Evolutionary conservation across 2,113 vertebrate species (phyloP).

Genomic region (Microcebus murinus): DNA sequence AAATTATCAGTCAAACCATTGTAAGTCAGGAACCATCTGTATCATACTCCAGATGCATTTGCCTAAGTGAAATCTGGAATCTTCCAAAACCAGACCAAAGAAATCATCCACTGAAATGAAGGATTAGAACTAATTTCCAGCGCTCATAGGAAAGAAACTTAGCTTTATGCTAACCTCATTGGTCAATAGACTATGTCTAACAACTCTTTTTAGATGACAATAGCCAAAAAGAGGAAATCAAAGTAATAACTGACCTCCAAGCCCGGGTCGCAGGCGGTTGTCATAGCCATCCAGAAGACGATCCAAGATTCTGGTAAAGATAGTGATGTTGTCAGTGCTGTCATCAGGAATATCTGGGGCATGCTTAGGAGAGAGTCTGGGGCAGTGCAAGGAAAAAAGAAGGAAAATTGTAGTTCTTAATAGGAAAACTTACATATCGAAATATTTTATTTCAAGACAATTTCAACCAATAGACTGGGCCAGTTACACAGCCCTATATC

Average conservation of each 20-base stretch:
- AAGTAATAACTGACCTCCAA: conserved; percentile 85
- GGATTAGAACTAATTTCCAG: not conserved
- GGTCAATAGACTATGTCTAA: not conserved
- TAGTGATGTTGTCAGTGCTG: conserved; percentile 98
- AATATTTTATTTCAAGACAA: conserved; percentile 25
- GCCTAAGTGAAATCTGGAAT: conserved; percentile 20
- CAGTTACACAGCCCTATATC: not conserved
- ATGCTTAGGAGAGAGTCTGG: conserved; percentile 89
- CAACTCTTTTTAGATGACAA: not conserved
- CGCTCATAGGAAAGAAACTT: not conserved
- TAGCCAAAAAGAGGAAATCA: not conserved
- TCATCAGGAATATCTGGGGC: conserved; percentile 90
- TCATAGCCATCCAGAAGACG: conserved; percentile 97
- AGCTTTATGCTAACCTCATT: not conserved
- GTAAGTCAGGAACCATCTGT: not conserved
- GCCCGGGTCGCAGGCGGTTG: conserved; percentile 95
- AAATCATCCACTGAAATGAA: not conserved
- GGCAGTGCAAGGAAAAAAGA: accelerated
- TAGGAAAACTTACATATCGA: not conserved
- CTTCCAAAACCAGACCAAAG: conserved; percentile 3
- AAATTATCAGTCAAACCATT: not conserved
- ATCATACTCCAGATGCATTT: not conserved
- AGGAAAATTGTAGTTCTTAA: not conserved
- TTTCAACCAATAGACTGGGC: not conserved
- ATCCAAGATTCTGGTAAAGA: conserved; percentile 97